These are phyloP conservation scores for Drosophila engyochracea DNA, from an alignment of 2,888 invertebrate species.

Conservation along the genomic window DNA sequence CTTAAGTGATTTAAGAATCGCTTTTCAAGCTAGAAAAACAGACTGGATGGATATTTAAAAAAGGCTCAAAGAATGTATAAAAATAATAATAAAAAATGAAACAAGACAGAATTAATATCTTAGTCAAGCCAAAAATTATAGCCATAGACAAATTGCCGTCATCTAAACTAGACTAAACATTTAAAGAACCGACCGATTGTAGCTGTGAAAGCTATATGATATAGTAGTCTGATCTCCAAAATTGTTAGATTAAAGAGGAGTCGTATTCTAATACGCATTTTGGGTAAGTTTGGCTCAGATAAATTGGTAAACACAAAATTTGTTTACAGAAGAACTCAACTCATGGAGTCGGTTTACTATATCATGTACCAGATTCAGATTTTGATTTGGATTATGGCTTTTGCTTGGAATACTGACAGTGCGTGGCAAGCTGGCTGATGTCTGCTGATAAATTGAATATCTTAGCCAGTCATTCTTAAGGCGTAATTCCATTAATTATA, in stretches of 20 bases:
- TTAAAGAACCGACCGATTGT: background rate
- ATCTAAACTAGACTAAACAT: background rate
- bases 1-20: too few species aligned
- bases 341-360: background rate
- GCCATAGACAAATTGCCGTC: background rate
- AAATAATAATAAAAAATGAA: background rate
- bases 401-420: background rate
- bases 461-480: constrained; percentile 46
- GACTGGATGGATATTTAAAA: background rate
- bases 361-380: background rate
- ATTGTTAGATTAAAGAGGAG: background rate
- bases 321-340: background rate
- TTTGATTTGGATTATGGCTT: constrained; percentile 5
- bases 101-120: background rate
- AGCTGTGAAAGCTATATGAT: background rate
- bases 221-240: background rate
- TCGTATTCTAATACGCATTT: background rate
- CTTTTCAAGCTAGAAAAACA: background rate
- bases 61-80: background rate
- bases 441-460: constrained; percentile 68
- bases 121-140: background rate
- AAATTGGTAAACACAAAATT: background rate
- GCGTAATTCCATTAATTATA: constrained; percentile 71
- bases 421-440: constrained; percentile 12
- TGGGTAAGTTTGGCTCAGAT: background rate